These are phyloP conservation scores for Boloria selene DNA, from an alignment of 2,888 invertebrate species.

Conservation along the genomic window DNA sequence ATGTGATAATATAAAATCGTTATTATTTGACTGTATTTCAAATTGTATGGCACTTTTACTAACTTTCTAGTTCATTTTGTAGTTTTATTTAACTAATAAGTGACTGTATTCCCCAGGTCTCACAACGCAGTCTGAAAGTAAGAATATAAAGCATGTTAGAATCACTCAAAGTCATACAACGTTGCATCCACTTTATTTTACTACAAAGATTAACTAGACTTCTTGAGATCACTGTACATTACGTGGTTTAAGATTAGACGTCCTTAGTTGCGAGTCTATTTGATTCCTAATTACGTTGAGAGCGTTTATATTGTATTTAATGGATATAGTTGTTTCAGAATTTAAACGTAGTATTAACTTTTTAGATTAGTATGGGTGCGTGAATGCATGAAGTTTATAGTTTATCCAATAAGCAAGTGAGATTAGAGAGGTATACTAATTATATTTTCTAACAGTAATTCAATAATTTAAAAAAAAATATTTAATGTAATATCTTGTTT, in stretches of 20 bases:
- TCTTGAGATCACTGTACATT: conserved; percentile 9
- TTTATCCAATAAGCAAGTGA: no score
- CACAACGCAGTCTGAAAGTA: conserved; percentile 80
- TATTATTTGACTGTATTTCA: conserved; percentile 2
- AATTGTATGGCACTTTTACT: conserved; percentile 5
- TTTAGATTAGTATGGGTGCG: no score
- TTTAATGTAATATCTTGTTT: no score
- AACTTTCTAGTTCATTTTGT: conserved; percentile 16
- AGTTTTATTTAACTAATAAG: conserved; percentile 58
- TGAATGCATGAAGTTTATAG: no score
- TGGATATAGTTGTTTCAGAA: no score
- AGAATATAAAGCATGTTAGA: conserved; percentile 70
- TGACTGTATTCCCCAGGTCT: conserved; percentile 79
- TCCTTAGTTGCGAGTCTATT: conserved; percentile 25
- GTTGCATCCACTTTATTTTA: conserved; percentile 30
- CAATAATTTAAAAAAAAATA: no score
- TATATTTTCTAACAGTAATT: no score
- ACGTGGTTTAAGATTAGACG: conserved; percentile 3
- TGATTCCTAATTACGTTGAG: not conserved
- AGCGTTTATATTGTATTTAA: no score
- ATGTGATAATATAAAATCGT: not conserved
- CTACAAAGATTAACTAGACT: conserved; percentile 14
- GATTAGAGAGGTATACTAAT: no score
- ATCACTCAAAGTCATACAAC: conserved; percentile 31
- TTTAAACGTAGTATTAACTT: not conserved